phyloP scores from a whole-genome alignment of 2,113 vertebrate genomes.

The Lophius piscatorius region DNA sequence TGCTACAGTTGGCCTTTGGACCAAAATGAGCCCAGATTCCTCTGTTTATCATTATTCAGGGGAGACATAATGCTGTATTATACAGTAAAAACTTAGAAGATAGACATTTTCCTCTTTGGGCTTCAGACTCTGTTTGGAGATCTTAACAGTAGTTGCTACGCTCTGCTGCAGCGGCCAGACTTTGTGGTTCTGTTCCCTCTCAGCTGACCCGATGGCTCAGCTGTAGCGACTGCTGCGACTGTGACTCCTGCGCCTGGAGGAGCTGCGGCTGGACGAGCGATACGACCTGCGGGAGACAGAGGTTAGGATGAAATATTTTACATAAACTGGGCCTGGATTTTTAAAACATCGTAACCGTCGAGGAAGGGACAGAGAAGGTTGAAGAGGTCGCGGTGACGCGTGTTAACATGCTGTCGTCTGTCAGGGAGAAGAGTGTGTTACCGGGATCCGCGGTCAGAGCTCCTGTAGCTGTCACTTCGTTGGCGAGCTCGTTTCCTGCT shows the following conservation, averaged over 20 bases:
- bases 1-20: not conserved
- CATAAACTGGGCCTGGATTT: not conserved
- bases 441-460: conserved; percentile 87
- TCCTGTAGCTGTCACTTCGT: conserved; percentile 86
- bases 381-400: not conserved
- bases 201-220: conserved; percentile 66
- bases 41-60: too few species aligned
- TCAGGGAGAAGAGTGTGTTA: conserved; percentile 52
- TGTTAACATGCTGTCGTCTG: not conserved
- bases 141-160: not conserved
- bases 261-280: conserved; percentile 90
- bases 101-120: conserved; percentile 2
- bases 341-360: too few species aligned
- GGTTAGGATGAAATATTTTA: not conserved
- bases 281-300: conserved; percentile 80
- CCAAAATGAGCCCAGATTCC: not conserved
- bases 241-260: conserved; percentile 87
- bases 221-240: conserved; percentile 93
- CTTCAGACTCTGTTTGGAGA: conserved; percentile 13
- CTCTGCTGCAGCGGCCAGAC: conserved; percentile 23
- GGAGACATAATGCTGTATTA: not conserved
- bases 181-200: conserved; percentile 26
- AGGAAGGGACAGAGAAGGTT: not conserved
- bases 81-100: conserved; percentile 2
- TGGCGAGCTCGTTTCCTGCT: conserved; percentile 75